Evolutionary conservation across 2,888 invertebrate species (phyloP).

Genomic region (Nycteola revayana): DNA sequence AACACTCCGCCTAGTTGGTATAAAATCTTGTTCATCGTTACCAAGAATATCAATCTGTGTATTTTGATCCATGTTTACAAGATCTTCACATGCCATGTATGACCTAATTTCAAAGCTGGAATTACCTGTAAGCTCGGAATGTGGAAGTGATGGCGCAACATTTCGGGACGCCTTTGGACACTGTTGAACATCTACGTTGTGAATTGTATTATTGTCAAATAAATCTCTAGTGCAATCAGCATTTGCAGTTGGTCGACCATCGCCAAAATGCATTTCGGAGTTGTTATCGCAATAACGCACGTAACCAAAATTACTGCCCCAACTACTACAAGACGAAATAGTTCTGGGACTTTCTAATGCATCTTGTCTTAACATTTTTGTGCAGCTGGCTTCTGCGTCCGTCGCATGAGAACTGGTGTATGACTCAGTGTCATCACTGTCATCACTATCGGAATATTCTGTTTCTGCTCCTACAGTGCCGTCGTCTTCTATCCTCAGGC

Average conservation of each 20-base stretch:
- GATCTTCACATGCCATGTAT: slow-evolving; percentile 86
- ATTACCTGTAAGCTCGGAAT: slow-evolving; percentile 83
- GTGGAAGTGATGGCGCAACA: slow-evolving; percentile 56
- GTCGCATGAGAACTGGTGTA: slow-evolving; percentile 70
- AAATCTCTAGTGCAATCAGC: slow-evolving; percentile 70
- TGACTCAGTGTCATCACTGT: slow-evolving; percentile 63
- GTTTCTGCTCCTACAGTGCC: slow-evolving; percentile 69
- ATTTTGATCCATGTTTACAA: slow-evolving; percentile 84
- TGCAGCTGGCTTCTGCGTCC: slow-evolving; percentile 50
- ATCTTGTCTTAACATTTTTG: slow-evolving; percentile 82
- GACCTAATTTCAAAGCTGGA: slow-evolving; percentile 80
- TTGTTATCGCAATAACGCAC: slow-evolving; percentile 84
- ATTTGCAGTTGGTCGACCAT: slow-evolving; percentile 39
- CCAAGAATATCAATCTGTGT: slow-evolving; percentile 72
- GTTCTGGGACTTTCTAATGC: slow-evolving; percentile 79
- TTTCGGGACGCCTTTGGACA: slow-evolving; percentile 36
- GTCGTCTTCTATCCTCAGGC: slow-evolving; percentile 65
- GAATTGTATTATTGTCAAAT: slow-evolving; percentile 42
- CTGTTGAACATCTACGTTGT: slow-evolving; percentile 33
- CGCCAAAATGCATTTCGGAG: slow-evolving; percentile 63
- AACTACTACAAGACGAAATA: slow-evolving; percentile 77
- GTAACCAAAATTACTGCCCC: slow-evolving; percentile 85
- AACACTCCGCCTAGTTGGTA: slow-evolving; percentile 84
- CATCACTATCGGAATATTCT: slow-evolving; percentile 66
- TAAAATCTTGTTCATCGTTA: slow-evolving; percentile 55